Evolutionary conservation across 2,797 vertebrate genomes (phyloP), one percentile per base, ranked within the genome.

Genomic region (Gambelia wislizenii): DNA sequence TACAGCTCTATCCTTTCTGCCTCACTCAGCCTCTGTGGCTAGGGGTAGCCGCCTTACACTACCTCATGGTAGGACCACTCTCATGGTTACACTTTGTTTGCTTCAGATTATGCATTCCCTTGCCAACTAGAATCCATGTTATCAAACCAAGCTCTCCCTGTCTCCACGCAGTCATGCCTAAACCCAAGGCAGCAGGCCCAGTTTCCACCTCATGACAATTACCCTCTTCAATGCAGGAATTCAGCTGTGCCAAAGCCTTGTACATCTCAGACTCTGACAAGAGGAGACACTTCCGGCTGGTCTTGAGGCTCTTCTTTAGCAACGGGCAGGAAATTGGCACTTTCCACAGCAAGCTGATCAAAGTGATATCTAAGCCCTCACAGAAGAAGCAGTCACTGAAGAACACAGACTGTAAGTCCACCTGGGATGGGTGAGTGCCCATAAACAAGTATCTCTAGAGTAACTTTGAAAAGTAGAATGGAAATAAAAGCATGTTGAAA

Each of bases 381-480:
- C 98, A 99, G 97, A 99, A 99, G 96, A 99, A 99, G 92, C 99
- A 99, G 96, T 98, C 98, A 0, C 98, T 99, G 98, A 99, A 99
- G 96, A 99, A 99, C 88, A 98, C 98, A 0, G 98, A 99, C 95
- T 54, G 98, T 99, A 96, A 97, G 98, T 97, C 30, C 0, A 36
- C 1, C 5, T 39, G 9, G 44, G 56, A 39, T 42, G 72, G 33
- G 27, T 12, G 42, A 49, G 42, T 49, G 52, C 1, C 30, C 9
- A 14, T 20, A 25, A 18, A 59, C 0, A 10, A 30, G 27, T 30
- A 30, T 27, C 12, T 47, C 22, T 22, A 30, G 10, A 30, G 25
- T 30, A 27, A 76, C 22, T 47, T 76, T 30, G 9, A 42, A 75
- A 75, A 64, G 30, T 30, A 76, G 10, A 76, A 47, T 76, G 22